Evolutionary conservation across 2,797 vertebrate species (phyloP), one percentile per base, ranked within the genome.

Genomic region (Eupleurogrammus muticus): DNA sequence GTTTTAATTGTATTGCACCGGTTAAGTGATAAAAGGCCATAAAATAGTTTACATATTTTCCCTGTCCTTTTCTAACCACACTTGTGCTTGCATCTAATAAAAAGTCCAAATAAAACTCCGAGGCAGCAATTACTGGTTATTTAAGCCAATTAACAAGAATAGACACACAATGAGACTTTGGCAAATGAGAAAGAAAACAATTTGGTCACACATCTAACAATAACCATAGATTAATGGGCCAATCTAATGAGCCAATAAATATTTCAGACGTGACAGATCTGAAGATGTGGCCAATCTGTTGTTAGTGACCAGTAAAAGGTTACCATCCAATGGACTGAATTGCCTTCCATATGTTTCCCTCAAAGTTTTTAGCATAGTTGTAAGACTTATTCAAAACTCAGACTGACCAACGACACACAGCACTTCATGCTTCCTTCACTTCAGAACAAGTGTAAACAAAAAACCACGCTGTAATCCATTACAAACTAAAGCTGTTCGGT

Each of bases 241-340:
- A 28, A 68, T 78, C 80, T 91, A 89, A 89, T 88, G 86, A 91
- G 85, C 70, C 74, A 81, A 79, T 85, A 87, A 86, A 89, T 53
- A 32, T 69, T 79, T 55, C 3, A 0, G 51, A 87, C 65, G 59
- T 80, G 82, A 70, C 81, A 71, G 70, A 85, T 87, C 48, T 82
- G 46, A 67, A 67, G 21, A 79, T 49, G 40, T 42, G 73, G 80
- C 81, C 81, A 89, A 87, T 87, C 74, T 74, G 80, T 75, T 79
- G 62, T 69, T 86, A 54, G 62, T 75, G 62, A n/a, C 78, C 21
- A 48, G 36, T 79, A 65, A 80, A 84, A 80, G 68, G 66, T 81
- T 85, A 71, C 55, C 21, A 67, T 76, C 71, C 65, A 74, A 79
- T 67, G 81, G 36, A 24, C 19, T 42, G 28, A 67, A 83, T 82